Evolutionary conservation across 2,888 invertebrate species (phyloP), one percentile per base, ranked within the genome.

Genomic region (Mythimna loreyi): DNA sequence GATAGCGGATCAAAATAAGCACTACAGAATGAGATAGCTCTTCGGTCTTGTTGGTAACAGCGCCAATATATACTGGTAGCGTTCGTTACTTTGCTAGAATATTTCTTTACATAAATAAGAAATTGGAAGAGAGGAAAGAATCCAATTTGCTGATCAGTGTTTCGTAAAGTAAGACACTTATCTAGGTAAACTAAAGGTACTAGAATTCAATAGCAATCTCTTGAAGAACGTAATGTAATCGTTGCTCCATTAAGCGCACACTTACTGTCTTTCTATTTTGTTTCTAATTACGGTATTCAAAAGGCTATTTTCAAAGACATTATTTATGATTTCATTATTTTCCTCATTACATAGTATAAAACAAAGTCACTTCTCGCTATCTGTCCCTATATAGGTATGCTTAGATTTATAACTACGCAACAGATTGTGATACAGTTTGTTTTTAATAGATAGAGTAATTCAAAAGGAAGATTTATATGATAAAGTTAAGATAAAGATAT

Each of bases 1-100:
- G 53, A 65, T 73, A 47, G 47, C 40, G 3, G 16, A 33, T 73
- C 47, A 72, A 55, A 55, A 70, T 64, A 73, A 55, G 21, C 33
- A 47, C 47, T 64, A 30, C 30, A 25, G 43, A 50, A 64, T 43
- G 21, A 65, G 55, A 43, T 50, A 50, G 25, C 21, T 52, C 8
- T 53, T 53, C 25, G 16, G 25, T 30, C 43, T n/a, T 71, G 52
- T 50, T 16, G 21, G 25, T 67, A 11, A 30, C 25, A 52, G 28
- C 25, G 43, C 28, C 8, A 52, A 52, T 45, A 36, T 52, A 30
- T 52, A 36, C 16, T 3, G n/a, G 36, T 11, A 43, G 7, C 56
- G 23, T 25, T 50, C 8, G 0, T 19, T 28, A 19, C 9, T 47
- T 23, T 36, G 7, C n/a, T 23, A 6, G 0, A 9, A 8, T 9